A percentile compares a stretch with the other conserved stretches of the same genome.
These are phyloP conservation scores for Rynchops niger DNA, from an alignment of 2,113 vertebrate species.

Conservation along the genomic window DNA sequence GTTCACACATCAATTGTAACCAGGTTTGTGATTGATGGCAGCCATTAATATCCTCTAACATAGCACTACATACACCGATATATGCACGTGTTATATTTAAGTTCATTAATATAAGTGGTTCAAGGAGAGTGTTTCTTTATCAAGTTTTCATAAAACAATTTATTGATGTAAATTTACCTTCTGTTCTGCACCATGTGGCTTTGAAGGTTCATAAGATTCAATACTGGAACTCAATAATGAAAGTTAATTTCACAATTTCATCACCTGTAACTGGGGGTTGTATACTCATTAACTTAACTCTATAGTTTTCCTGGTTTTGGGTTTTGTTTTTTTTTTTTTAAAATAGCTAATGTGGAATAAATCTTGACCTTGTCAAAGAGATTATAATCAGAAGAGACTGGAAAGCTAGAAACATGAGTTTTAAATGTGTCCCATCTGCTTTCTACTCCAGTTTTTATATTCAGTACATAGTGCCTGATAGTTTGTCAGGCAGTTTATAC, in stretches of 20 bases:
- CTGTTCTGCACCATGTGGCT: constrained; percentile 27
- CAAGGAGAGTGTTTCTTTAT: constrained; percentile 51
- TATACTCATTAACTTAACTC: background rate
- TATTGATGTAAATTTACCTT: constrained; percentile 50
- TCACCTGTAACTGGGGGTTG: background rate
- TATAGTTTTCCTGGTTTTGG: background rate
- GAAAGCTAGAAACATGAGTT: constrained; percentile 38
- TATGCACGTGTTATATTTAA: constrained; percentile 19
- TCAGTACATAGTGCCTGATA: background rate
- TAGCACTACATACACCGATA: background rate
- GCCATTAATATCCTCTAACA: background rate
- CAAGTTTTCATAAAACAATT: constrained; percentile 49
- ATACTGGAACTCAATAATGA: background rate
- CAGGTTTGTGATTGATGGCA: background rate
- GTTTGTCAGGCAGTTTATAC: background rate
- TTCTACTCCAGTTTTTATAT: constrained; percentile 53
- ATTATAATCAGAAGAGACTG: background rate
- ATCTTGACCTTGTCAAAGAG: background rate
- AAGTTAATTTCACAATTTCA: constrained; percentile 2
- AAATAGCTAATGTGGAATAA: constrained; percentile 30
- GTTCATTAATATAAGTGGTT: constrained; percentile 53
- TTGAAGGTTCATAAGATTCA: constrained; percentile 21
- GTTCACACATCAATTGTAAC: background rate
- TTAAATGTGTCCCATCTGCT: constrained; percentile 51
- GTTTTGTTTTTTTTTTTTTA: no score